These are phyloP conservation scores for Drosophila dunni DNA, from an alignment of 1,140 invertebrate genomes.

Conservation along the genomic window DNA sequence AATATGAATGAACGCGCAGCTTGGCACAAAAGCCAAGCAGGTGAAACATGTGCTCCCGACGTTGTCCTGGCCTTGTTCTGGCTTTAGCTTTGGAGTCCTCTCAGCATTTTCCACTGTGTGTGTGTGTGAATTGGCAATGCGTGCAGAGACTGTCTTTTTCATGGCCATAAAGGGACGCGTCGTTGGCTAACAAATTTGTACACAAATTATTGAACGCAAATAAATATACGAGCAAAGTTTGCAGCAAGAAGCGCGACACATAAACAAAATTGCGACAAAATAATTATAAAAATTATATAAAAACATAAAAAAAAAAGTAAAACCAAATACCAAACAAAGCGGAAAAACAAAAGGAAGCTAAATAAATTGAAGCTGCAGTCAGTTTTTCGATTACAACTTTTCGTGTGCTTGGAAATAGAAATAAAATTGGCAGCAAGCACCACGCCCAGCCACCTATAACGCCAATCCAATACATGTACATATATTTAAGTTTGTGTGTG, in stretches of 20 bases:
- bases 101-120: neutral
- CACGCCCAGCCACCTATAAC: slow-evolving; percentile 42
- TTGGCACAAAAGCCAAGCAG: slow-evolving; percentile 56
- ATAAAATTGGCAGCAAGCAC: slow-evolving; percentile 63
- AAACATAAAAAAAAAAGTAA: slow-evolving; percentile 12
- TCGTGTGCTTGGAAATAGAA: slow-evolving; percentile 56
- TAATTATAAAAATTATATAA: slow-evolving; percentile 63
- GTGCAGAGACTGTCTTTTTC: slow-evolving; percentile 54
- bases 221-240: slow-evolving; percentile 52
- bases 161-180: slow-evolving; percentile 75
- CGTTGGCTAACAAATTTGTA: slow-evolving; percentile 60
- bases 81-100: slow-evolving; percentile 32
- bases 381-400: slow-evolving; percentile 80
- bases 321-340: slow-evolving; percentile 13
- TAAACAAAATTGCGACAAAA: slow-evolving; percentile 73
- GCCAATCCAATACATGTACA: neutral
- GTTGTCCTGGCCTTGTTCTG: slow-evolving; percentile 48
- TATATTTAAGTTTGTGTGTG: neutral
- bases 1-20: slow-evolving; percentile 70
- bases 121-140: slow-evolving; percentile 23
- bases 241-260: slow-evolving; percentile 20
- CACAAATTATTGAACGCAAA: slow-evolving; percentile 77
- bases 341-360: slow-evolving; percentile 8
- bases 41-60: slow-evolving; percentile 31
- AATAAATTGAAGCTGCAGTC: slow-evolving; percentile 54